These are phyloP conservation scores for Pseudeuparius sepicola DNA, from an alignment of 2,888 invertebrate species.

Conservation along the genomic window DNA sequence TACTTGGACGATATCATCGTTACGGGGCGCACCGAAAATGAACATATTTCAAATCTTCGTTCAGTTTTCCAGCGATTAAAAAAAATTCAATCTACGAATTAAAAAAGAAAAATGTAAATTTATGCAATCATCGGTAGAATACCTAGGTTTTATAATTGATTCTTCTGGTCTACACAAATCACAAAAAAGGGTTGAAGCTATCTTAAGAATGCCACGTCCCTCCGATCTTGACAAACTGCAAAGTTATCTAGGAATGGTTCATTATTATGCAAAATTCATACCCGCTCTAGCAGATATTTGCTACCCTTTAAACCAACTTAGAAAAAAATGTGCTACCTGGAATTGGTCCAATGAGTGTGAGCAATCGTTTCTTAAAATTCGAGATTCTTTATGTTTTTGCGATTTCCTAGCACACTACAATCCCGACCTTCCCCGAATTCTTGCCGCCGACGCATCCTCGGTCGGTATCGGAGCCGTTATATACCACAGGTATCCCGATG, in stretches of 20 bases:
- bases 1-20: slow-evolving; percentile 29
- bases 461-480: too few relatives aligned
- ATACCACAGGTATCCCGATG: too few relatives aligned
- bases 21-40: slow-evolving; percentile 19
- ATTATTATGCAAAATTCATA: slow-evolving; percentile 8
- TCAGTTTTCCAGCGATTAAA: slow-evolving; percentile 21
- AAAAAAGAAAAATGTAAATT: slow-evolving; percentile 29
- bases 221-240: background rate
- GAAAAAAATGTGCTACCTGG: background rate
- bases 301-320: background rate
- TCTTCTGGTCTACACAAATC: too few relatives aligned
- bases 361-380: too few relatives aligned
- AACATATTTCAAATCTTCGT: slow-evolving; percentile 20
- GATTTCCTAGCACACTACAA: too few relatives aligned
- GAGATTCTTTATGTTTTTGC: too few relatives aligned
- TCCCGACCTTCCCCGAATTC: too few relatives aligned
- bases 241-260: slow-evolving; percentile 2
- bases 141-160: too few relatives aligned
- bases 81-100: slow-evolving; percentile 24
- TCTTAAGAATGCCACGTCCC: slow-evolving; percentile 1
- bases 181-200: too few relatives aligned
- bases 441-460: too few relatives aligned
- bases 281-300: slow-evolving; percentile 2
- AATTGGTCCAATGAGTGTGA: background rate
- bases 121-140: too few relatives aligned